Evolutionary conservation across 2,888 invertebrate genomes (phyloP).

Genomic region (Tachina fera): DNA sequence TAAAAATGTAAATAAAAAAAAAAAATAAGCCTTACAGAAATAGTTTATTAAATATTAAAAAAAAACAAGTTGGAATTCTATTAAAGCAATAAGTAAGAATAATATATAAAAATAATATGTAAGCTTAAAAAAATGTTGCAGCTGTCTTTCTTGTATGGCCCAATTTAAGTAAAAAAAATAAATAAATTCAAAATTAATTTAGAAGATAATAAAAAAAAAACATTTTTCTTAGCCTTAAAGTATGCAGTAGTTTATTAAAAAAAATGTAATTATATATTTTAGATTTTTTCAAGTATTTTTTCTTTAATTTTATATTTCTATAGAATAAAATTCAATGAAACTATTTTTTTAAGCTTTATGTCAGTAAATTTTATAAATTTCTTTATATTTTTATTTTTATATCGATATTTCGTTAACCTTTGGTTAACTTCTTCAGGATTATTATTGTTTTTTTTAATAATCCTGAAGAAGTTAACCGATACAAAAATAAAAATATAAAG

Average conservation of each 20-base stretch:
- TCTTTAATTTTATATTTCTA: background rate
- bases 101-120: background rate
- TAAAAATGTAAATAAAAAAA: background rate
- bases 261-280: background rate
- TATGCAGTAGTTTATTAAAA: slow-evolving; percentile 35
- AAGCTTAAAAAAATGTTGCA: background rate
- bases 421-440: too few species aligned
- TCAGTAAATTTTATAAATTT: too few species aligned
- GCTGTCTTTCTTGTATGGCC: background rate
- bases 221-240: slow-evolving; percentile 15
- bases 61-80: background rate
- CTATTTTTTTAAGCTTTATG: too few species aligned
- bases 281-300: background rate
- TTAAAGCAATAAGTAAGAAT: background rate
- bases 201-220: background rate
- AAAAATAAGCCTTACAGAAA: slow-evolving; percentile 7
- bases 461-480: too few species aligned
- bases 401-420: too few species aligned
- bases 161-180: slow-evolving; percentile 14
- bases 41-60: background rate
- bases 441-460: too few species aligned
- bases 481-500: too few species aligned
- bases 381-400: too few species aligned
- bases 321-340: too few species aligned
- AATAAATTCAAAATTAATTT: slow-evolving; percentile 22